phyloP scores from a whole-genome alignment of 2,113 vertebrate genomes.

The Odocoileus virginianus region DNA sequence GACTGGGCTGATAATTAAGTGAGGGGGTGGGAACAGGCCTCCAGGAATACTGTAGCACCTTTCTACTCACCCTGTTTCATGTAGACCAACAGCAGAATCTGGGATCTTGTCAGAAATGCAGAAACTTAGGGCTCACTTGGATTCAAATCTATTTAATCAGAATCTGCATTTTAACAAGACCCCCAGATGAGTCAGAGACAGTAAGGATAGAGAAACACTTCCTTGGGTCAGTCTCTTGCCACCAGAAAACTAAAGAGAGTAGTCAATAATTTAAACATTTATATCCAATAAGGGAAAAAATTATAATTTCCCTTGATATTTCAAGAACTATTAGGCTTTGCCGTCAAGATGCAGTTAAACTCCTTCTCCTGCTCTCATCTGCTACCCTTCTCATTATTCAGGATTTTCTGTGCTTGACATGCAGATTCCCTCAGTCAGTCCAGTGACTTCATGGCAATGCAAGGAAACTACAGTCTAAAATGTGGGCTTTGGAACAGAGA shows the following conservation, averaged over 20 bases:
- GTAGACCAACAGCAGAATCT: neutral
- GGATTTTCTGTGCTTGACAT: neutral
- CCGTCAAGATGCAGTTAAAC: neutral
- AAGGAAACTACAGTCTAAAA: neutral
- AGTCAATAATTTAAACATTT: neutral
- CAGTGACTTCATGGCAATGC: neutral
- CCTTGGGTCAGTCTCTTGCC: neutral
- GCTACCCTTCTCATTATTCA: neutral
- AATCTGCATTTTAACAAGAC: neutral
- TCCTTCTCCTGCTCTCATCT: neutral
- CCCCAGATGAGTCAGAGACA: neutral
- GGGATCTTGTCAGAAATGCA: neutral
- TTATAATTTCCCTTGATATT: neutral
- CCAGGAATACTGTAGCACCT: neutral
- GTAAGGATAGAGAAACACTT: neutral
- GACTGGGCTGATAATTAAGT: neutral
- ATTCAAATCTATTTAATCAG: neutral
- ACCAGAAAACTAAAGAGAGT: neutral
- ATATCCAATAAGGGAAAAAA: neutral
- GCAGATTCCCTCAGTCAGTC: neutral
- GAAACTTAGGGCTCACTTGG: neutral
- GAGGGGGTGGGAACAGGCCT: neutral
- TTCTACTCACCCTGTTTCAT: neutral
- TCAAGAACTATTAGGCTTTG: neutral
- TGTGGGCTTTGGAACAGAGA: neutral